These are phyloP conservation scores for Enteromius fasciolatus DNA, from an alignment of 2,797 vertebrate species.

Conservation along the genomic window DNA sequence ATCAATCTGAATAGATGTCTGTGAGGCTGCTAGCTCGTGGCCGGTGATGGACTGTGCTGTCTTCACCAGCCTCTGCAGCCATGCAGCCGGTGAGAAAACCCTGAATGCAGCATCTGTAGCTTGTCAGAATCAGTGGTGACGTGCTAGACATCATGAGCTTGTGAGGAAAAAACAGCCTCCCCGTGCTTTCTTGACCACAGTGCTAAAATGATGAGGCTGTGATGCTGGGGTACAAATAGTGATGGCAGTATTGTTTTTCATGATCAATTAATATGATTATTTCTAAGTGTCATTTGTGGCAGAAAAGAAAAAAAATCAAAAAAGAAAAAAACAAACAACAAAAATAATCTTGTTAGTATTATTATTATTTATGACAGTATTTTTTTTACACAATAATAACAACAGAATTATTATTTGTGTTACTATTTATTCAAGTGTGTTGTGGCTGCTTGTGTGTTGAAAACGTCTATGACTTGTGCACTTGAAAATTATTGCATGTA, in stretches of 20 bases:
- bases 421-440: no score
- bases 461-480: no score
- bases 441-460: no score
- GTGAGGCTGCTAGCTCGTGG: background rate
- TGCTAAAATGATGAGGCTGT: background rate
- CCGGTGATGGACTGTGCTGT: background rate
- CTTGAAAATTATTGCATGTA: no score
- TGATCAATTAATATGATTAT: background rate
- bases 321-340: no score
- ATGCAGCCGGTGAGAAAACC: background rate
- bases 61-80: constrained; percentile 6
- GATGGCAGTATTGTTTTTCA: background rate
- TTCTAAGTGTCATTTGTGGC: background rate
- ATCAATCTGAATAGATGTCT: constrained; percentile 3
- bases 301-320: no score
- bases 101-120: constrained; percentile 4
- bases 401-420: no score
- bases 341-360: no score
- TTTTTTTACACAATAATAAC: background rate
- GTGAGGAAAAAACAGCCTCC: background rate
- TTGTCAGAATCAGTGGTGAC: constrained; percentile 1
- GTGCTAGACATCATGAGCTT: background rate
- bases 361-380: background rate
- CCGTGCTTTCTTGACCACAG: background rate
- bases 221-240: background rate